Percentiles rank a stretch among this genome's conserved stretches.
Conservation (phyloP, 30 jellyfish, hydroid and myxozoan genomes). For the Hydractinia symbiolongicarpus region DNA sequence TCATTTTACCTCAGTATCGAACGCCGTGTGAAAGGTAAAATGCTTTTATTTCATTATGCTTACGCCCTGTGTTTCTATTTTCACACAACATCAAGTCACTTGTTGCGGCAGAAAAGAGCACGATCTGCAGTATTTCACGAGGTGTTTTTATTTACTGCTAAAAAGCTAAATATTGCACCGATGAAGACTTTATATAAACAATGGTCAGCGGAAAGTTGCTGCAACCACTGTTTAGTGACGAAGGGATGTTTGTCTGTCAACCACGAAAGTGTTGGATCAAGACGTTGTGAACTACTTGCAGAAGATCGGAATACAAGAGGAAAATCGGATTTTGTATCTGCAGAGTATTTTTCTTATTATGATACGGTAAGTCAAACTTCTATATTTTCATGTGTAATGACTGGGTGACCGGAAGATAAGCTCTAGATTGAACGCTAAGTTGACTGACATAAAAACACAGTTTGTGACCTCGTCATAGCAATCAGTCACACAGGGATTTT, state of each 20-base stretch:
- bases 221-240: background rate
- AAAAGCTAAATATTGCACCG: background rate
- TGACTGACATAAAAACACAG: too few relatives aligned
- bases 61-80: too few relatives aligned
- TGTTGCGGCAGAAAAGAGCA: background rate
- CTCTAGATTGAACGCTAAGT: too few relatives aligned
- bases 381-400: too few relatives aligned
- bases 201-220: background rate
- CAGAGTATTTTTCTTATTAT: background rate
- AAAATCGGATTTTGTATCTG: background rate
- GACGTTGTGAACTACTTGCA: background rate
- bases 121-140: conserved; percentile 8
- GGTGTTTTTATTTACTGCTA: background rate
- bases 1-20: too few relatives aligned
- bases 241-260: background rate
- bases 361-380: background rate
- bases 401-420: too few relatives aligned
- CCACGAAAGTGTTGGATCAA: background rate
- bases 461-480: too few relatives aligned
- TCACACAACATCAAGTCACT: background rate
- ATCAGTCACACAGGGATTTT: too few relatives aligned
- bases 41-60: too few relatives aligned
- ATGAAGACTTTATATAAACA: background rate
- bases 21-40: too few relatives aligned
- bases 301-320: background rate